A percentile compares a stretch with the other conserved stretches of the same genome.
Evolutionary conservation across 2,113 vertebrate genomes (phyloP).

Genomic region (Suricata suricatta): DNA sequence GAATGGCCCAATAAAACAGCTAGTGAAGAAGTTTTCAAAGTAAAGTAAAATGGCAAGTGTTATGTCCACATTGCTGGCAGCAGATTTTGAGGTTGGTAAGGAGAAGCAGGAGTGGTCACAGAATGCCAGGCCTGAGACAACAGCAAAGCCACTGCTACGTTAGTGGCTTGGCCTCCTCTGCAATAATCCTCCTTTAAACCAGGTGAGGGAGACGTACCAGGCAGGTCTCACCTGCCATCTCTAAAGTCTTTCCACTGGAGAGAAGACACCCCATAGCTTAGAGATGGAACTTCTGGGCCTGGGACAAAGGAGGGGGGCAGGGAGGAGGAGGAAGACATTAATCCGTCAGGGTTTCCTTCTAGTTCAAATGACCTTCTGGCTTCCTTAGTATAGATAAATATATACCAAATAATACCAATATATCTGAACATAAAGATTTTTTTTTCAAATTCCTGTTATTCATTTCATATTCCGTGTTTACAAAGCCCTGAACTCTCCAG

Average conservation of each 20-base stretch:
- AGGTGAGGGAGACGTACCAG: constrained; percentile 51
- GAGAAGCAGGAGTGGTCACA: neutral
- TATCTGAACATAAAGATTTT: constrained; percentile 37
- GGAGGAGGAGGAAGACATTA: constrained; percentile 44
- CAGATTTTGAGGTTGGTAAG: constrained; percentile 5
- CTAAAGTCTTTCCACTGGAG: constrained; percentile 44
- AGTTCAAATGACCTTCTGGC: constrained; percentile 41
- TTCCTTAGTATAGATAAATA: constrained; percentile 52
- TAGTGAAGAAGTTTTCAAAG: constrained; percentile 22
- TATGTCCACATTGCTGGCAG: neutral
- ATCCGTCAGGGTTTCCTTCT: constrained; percentile 48
- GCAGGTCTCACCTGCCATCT: constrained; percentile 53
- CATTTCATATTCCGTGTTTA: constrained; percentile 60
- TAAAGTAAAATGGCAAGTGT: neutral
- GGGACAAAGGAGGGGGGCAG: neutral
- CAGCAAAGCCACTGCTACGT: neutral
- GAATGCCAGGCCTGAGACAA: constrained; percentile 43
- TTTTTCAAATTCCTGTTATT: constrained; percentile 37
- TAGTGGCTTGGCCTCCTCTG: neutral
- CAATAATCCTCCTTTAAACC: constrained; percentile 36
- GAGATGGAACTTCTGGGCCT: constrained; percentile 49
- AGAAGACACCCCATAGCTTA: constrained; percentile 39
- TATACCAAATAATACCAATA: constrained; percentile 62
- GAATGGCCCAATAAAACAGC: neutral
- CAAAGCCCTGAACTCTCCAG: constrained; percentile 63